Evolutionary conservation across 2,888 invertebrate species (phyloP).

Genomic region (Ellobium chinense): DNA sequence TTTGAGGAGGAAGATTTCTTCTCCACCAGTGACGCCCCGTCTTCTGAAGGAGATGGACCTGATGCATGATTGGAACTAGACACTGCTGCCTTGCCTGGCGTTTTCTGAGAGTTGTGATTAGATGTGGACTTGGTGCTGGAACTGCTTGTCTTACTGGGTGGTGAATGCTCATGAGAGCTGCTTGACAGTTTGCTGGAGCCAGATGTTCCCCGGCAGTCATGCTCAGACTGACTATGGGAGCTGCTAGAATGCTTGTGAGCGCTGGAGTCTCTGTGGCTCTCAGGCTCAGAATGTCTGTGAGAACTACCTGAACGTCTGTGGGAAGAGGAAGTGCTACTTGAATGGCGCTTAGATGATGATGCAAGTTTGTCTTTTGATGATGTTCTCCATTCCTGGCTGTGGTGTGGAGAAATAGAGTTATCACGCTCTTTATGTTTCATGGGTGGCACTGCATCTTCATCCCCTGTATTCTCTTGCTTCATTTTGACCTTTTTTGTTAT

Average conservation of each 20-base stretch:
- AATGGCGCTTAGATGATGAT: not conserved
- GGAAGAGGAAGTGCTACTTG: not conserved
- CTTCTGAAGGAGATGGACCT: not conserved
- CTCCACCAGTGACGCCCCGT: too few species aligned
- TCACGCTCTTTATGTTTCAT: not conserved
- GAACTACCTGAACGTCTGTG: not conserved
- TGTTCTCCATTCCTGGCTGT: not conserved
- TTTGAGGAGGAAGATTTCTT: too few species aligned
- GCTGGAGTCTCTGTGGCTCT: not conserved
- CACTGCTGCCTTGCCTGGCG: too few species aligned
- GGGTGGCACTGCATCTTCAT: too few species aligned
- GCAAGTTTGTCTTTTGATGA: not conserved
- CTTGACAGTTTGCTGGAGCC: too few species aligned
- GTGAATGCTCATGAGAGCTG: too few species aligned
- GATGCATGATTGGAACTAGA: too few species aligned
- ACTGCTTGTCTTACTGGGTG: too few species aligned
- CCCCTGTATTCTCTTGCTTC: constrained; percentile 3
- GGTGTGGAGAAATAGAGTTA: not conserved
- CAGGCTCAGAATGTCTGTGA: not conserved
- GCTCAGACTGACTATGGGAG: not conserved
- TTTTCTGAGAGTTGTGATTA: too few species aligned
- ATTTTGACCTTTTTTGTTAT: not conserved
- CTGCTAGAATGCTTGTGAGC: not conserved
- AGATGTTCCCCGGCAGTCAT: not conserved
- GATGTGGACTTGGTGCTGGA: too few species aligned